These are phyloP conservation scores for Pantala flavescens DNA, from an alignment of 1,140 invertebrate species.

Conservation along the genomic window DNA sequence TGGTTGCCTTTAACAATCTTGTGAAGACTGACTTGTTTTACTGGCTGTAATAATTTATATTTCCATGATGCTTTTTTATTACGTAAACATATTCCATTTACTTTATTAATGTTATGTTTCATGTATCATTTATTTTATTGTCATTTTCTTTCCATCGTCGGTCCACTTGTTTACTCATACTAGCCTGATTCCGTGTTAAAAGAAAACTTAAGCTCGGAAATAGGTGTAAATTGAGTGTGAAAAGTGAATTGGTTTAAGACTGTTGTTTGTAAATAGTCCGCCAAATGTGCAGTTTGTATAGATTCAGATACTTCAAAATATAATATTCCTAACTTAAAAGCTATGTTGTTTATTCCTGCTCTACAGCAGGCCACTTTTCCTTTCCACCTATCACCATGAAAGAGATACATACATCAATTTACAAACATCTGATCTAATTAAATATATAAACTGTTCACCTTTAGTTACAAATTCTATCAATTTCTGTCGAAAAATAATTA, in stretches of 20 bases:
- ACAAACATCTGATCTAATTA: too few relatives aligned
- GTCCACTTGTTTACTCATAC: background rate
- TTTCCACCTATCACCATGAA: too few relatives aligned
- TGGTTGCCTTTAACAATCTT: background rate
- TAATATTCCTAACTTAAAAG: background rate
- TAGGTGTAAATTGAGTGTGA: background rate
- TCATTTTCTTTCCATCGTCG: background rate
- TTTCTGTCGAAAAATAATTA: too few relatives aligned
- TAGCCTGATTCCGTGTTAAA: background rate
- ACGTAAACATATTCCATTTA: background rate
- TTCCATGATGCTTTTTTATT: background rate
- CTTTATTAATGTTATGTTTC: background rate
- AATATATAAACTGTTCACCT: too few relatives aligned
- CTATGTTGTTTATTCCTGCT: background rate
- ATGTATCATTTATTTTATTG: background rate
- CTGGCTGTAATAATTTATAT: constrained; percentile 2
- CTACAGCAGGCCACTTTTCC: too few relatives aligned
- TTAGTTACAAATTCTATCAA: too few relatives aligned
- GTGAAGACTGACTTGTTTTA: background rate
- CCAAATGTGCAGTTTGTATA: background rate
- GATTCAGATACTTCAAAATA: background rate
- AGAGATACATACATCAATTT: too few relatives aligned
- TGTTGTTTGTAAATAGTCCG: background rate
- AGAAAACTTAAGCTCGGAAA: background rate
- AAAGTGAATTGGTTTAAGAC: background rate